Evolutionary conservation across 2,888 invertebrate species (phyloP).

Genomic region (Diarsia dahlii): DNA sequence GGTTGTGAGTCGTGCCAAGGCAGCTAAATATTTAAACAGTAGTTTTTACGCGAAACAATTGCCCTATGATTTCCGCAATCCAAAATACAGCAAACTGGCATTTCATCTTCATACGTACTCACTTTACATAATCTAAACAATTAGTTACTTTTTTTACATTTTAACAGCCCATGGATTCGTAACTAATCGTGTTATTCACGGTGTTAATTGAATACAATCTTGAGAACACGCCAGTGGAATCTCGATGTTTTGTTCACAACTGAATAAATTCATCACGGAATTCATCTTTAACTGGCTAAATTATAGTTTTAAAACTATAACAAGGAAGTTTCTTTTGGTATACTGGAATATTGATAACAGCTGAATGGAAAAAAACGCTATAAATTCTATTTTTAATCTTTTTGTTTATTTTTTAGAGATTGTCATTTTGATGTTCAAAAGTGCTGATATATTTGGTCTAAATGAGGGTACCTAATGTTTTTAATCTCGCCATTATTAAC

Average conservation of each 20-base stretch:
- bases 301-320: neutral
- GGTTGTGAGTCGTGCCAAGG: neutral
- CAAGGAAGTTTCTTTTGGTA: neutral
- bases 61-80: neutral
- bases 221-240: conserved; percentile 7
- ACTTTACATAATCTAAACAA: conserved; percentile 19
- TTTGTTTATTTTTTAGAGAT: neutral
- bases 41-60: neutral
- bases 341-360: neutral
- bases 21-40: neutral
- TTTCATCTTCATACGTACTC: neutral
- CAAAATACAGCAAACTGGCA: neutral
- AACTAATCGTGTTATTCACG: conserved; percentile 34
- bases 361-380: neutral
- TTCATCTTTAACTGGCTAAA: neutral
- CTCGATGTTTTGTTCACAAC: neutral
- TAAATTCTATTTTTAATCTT: neutral
- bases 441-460: neutral
- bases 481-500: neutral
- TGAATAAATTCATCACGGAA: neutral
- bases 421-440: neutral
- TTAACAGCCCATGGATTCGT: conserved; percentile 17
- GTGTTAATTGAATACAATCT: conserved; percentile 27
- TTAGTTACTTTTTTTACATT: conserved; percentile 8
- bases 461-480: neutral